Evolutionary conservation across 2,113 vertebrate genomes (phyloP).

Genomic region (Gobius niger): DNA sequence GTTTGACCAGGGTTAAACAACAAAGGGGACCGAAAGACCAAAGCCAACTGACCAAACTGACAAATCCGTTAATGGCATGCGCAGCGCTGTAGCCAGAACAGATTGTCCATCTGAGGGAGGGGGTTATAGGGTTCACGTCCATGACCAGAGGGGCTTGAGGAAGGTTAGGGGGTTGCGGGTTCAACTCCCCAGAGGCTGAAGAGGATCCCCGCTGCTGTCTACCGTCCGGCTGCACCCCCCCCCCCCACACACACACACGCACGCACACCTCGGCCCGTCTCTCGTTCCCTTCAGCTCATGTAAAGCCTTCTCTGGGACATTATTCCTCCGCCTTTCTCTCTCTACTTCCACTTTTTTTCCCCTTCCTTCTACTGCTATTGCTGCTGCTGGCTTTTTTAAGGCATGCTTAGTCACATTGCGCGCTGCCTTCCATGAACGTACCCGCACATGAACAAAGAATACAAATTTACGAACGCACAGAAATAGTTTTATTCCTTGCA

Average conservation of each 20-base stretch:
- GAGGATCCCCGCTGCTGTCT: constrained; percentile 66
- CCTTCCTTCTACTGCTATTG: constrained; percentile 35
- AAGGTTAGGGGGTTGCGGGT: constrained; percentile 66
- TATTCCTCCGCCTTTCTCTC: constrained; percentile 28
- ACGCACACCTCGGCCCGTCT: constrained; percentile 11
- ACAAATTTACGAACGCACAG: constrained; percentile 2
- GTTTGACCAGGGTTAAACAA: constrained; percentile 35
- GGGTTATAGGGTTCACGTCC: constrained; percentile 69
- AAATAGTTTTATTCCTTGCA: not conserved
- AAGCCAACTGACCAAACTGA: constrained; percentile 49
- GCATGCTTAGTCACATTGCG: constrained; percentile 63
- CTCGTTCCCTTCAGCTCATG: constrained; percentile 5
- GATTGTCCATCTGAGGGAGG: constrained; percentile 60
- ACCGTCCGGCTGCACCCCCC: constrained; percentile 11
- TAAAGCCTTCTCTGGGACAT: constrained; percentile 48
- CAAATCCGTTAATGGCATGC: constrained; percentile 62
- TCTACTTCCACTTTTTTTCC: constrained; percentile 4
- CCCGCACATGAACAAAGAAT: constrained; percentile 34
- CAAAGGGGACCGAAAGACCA: constrained; percentile 41
- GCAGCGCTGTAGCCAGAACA: constrained; percentile 55
- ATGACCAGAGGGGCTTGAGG: constrained; percentile 66
- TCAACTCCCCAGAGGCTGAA: constrained; percentile 63
- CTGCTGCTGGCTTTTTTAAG: constrained; percentile 39
- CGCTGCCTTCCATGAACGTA: constrained; percentile 35
- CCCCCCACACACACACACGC: not conserved